Evolutionary conservation across 2,797 vertebrate species (phyloP).

Genomic region (Strix occidentalis): DNA sequence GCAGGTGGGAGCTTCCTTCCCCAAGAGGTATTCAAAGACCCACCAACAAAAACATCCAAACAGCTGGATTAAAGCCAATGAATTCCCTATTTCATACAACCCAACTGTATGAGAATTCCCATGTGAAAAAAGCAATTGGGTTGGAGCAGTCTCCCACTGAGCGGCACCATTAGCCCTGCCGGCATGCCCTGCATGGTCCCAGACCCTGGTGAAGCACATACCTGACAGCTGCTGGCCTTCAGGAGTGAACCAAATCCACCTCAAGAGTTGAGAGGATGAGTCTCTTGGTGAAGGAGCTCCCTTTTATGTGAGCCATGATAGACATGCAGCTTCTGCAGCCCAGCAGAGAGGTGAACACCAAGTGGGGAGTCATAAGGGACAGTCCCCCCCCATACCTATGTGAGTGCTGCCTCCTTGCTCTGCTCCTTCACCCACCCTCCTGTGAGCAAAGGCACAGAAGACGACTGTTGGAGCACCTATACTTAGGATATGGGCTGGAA

Average conservation of each 20-base stretch:
- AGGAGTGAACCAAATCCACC: neutral
- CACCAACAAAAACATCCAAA: neutral
- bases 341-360: accelerated
- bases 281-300: neutral
- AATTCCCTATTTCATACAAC: neutral
- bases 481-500: accelerated
- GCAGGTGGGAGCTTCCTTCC: neutral
- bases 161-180: neutral
- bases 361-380: neutral
- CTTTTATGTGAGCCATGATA: accelerated
- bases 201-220: neutral
- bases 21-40: neutral
- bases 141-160: neutral
- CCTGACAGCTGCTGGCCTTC: neutral
- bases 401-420: neutral
- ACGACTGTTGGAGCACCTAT: accelerated
- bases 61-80: neutral
- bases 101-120: accelerated
- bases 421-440: neutral
- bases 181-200: neutral
- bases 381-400: accelerated
- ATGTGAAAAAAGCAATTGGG: neutral
- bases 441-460: neutral
- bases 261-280: neutral
- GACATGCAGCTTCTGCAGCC: neutral